These are phyloP conservation scores for Betta splendens DNA, from an alignment of 2,797 vertebrate genomes.

Conservation along the genomic window DNA sequence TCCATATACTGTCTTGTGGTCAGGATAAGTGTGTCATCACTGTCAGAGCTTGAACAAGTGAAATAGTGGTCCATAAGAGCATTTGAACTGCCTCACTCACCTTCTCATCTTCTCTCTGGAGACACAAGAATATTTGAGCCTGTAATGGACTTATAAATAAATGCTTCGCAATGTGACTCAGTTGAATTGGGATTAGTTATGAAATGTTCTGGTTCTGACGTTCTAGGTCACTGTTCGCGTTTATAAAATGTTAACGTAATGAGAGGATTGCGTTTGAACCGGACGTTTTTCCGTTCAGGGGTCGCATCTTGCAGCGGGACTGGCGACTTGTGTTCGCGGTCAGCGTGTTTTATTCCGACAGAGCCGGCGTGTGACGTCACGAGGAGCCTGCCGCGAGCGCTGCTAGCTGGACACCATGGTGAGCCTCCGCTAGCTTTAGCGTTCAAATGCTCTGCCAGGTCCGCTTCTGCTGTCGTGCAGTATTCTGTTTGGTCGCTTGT, in stretches of 20 bases:
- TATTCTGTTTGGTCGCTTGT: accelerated
- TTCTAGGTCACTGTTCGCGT: not conserved
- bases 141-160: constrained; percentile 35
- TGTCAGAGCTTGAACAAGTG: constrained; percentile 1
- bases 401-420: constrained; percentile 34
- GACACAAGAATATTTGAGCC: not conserved
- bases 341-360: not conserved
- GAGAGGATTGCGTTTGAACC: not conserved
- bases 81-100: not conserved
- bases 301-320: not conserved
- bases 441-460: not conserved
- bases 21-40: constrained; percentile 15
- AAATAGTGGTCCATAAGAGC: constrained; percentile 3
- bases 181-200: not conserved
- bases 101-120: not conserved
- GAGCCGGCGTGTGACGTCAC: constrained; percentile 24
- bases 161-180: constrained; percentile 25
- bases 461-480: not conserved
- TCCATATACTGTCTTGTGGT: not conserved
- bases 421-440: constrained; percentile 3
- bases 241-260: too few relatives aligned
- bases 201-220: not conserved
- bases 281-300: constrained; percentile 1
- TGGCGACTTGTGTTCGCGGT: not conserved
- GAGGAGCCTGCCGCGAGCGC: not conserved